Percentiles rank a stretch among this genome's conserved stretches.
Evolutionary conservation across 2,797 vertebrate species (phyloP).

Genomic region (Darevskia nairensis): DNA sequence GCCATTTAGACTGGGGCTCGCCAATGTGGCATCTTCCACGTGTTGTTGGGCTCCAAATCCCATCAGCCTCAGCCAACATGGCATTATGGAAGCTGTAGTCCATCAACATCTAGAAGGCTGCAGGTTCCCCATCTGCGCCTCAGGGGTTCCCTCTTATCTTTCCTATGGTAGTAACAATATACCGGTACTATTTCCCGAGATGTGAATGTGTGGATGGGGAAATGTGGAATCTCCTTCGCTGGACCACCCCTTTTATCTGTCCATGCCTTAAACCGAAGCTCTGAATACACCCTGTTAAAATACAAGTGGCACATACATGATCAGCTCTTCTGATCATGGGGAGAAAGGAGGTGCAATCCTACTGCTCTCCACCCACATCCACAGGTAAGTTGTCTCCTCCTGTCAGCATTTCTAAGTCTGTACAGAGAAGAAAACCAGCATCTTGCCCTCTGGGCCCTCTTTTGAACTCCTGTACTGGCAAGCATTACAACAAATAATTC

Average conservation of each 20-base stretch:
- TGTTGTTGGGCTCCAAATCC: no score
- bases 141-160: no score
- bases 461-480: background rate
- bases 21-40: no score
- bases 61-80: no score
- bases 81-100: no score
- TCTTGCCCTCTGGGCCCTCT: background rate
- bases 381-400: background rate
- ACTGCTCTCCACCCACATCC: background rate
- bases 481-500: background rate
- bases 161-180: no score
- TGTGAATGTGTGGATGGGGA: background rate
- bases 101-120: no score
- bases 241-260: background rate
- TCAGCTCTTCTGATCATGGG: background rate
- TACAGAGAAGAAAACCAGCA: background rate
- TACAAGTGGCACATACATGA: background rate
- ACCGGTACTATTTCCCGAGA: no score
- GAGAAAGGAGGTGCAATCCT: background rate
- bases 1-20: no score
- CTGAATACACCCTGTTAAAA: background rate
- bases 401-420: background rate
- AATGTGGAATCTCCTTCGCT: background rate
- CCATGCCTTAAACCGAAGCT: background rate
- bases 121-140: no score